Base-by-base conservation (phyloP, 2,113 vertebrate species). In the Gavia stellata region DNA sequence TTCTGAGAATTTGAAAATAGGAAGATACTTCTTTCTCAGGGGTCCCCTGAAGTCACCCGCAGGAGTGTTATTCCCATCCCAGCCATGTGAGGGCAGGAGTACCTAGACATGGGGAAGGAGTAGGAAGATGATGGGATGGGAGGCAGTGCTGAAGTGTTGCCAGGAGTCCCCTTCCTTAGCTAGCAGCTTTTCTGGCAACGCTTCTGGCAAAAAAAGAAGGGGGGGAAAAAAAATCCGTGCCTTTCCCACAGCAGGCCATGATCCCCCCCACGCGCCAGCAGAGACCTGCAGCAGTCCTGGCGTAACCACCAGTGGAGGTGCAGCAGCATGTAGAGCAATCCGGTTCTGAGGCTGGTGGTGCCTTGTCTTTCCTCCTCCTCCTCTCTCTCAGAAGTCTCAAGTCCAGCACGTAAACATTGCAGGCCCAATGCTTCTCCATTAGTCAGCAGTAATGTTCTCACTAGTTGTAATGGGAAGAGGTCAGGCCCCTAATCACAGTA, bases 241-340 rank as follows among this genome's bases (percentile, higher is more conserved):
- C 10, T 82, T 75, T 80, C 33, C 50, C 34, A 9, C 11, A 31
- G 2, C 34, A 38, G 61, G 50, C 21, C 31, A 0, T 10, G 45
- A 61, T 65, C 26, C 15, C 21, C 15, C 17, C 14, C 10, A 8
- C n/a, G 49, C 45, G 47, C 13, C 25, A 44, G 34, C 24, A 49
- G 81, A 70, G 40, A 52, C 34, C 73, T 59, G 38, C 44, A 55
- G 83, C 58, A 33, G 15, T 40, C 28, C 70, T 85, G 74, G 38
- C 38, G 11, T 18, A 14, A 34, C 28, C 2, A 0, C 1, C 2
- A 1, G 67, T 17, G 63, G 33, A 72, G 58, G 36, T 13, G 25
- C 25, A 55, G 14, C 29, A 31, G 24, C 4, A 7, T 0, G 0
- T 2, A 14, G 40, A 73, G 20, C 8, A 9, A 23, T 55, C 12